Evolutionary conservation across 2,888 invertebrate genomes (phyloP), one percentile per base, ranked within the genome.

Genomic region (Platypus cylindrus): DNA sequence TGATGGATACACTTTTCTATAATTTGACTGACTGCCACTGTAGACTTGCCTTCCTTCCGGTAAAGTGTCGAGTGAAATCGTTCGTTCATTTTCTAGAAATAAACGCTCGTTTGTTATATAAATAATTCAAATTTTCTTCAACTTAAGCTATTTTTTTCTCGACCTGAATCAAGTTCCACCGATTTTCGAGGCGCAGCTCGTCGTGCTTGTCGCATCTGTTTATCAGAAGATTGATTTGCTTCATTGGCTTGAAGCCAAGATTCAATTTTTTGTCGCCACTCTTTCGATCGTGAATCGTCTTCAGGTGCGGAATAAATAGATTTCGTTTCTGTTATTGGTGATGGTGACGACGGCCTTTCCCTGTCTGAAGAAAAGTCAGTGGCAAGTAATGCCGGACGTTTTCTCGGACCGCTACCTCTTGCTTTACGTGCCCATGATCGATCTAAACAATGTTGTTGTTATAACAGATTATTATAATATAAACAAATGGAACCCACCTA

Each of bases 191-290:
- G 80, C 45, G 70, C 73, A 50, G 78, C 73, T 45, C 78, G 70
- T 49, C 75, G 68, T 34, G 71, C 66, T 53, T 73, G 70, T 49
- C 73, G 71, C 49, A 75, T 71, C 43, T 76, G 67, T 48, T 79
- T 77, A 46, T 79, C 78, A 44, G 71, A 76, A 45, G 74, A 71
- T 50, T 74, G 73, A 58, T 83, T 85, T 55, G 77, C 83, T 56
- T 85, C 85, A 64, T 84, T 86, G 37, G 85, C 84, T 47, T 85
- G 78, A 43, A 90, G 65, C 90, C 90, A 90, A 4, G 84, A 84
- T 60, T 90, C 87, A 53, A 90, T 89, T 59, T 89, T 87, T 58
- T 86, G 83, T 30, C 82, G 69, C 85, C 86, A 86, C 54, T 86
- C 85, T 63, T 80, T 81, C 48, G 60, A 57, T 46, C 53, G 58